Evolutionary conservation across 2,797 vertebrate species (phyloP), one percentile per base, ranked within the genome.

Genomic region (Eurystomus glaucurus): DNA sequence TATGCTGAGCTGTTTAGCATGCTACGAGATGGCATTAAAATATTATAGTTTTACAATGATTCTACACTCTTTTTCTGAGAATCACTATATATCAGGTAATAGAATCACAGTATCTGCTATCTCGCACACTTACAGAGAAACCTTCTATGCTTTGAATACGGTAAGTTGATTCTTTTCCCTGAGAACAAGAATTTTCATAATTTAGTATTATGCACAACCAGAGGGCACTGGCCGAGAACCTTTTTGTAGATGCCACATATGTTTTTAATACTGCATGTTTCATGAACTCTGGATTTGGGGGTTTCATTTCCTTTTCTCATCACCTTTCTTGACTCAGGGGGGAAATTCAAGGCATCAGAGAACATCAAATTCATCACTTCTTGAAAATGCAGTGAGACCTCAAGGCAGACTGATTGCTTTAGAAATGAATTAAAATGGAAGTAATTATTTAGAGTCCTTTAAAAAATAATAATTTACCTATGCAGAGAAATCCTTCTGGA

Each of bases 401-500:
- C 85, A 92, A 93, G 92, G 92, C 85, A 97, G 83, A 97, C 69
- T 9, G 26, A 97, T 85, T 97, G 92, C 31, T 93, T 91, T 83
- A 45, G 26, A 97, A 97, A 97, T 95, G 19, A 97, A 97, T 97
- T 97, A 93, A 97, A 97, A 96, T 97, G 95, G 90, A 97, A 96
- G 41, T 92, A 98, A 98, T 98, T 98, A 97, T 90, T 96, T 98
- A 96, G 29, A 83, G 87, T 88, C 96, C 91, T 96, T 88, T 92
- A 51, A 65, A 70, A 75, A 72, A 54, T 48, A 71, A 50, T 55
- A 77, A 78, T 96, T 97, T 97, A 96, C 90, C 64, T 95, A 75
- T 94, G 15, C 43, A 96, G 25, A 93, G 79, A 97, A 97, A 93
- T 97, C 76, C 70, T 97, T 90, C 92, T 90, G 88, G 90, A 97